Percentiles rank a stretch among this genome's conserved stretches.
Evolutionary conservation across 2,113 vertebrate genomes (phyloP).

Genomic region (Cinclus cinclus): DNA sequence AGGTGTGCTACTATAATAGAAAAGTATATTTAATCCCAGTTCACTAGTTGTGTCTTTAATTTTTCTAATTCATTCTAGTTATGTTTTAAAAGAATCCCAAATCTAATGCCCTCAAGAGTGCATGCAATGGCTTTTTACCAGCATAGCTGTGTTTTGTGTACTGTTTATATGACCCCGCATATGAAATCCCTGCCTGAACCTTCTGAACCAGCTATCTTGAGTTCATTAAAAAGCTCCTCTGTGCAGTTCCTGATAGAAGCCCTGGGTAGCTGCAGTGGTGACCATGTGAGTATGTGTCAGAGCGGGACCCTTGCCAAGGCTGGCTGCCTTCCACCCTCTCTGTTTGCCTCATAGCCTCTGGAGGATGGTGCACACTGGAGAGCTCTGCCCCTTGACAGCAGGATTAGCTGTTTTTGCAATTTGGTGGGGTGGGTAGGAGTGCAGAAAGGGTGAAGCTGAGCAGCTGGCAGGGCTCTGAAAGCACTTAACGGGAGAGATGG

Average conservation of each 20-base stretch:
- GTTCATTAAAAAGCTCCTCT: background rate
- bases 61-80: background rate
- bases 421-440: background rate
- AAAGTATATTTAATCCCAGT: background rate
- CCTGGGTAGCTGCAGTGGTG: background rate
- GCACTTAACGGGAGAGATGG: background rate
- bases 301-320: background rate
- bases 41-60: background rate
- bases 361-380: background rate
- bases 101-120: background rate
- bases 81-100: background rate
- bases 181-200: background rate
- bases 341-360: background rate
- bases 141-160: background rate
- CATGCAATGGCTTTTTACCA: background rate
- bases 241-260: accelerated
- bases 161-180: background rate
- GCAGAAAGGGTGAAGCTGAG: background rate
- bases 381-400: background rate
- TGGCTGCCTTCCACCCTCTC: background rate
- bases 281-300: slow-evolving; percentile 27
- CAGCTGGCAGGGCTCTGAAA: background rate
- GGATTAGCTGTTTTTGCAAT: background rate
- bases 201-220: background rate
- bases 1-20: background rate